A percentile compares a stretch with the other conserved stretches of the same genome.
Conservation (phyloP, 2,113 vertebrate genomes). For the Anhinga anhinga region DNA sequence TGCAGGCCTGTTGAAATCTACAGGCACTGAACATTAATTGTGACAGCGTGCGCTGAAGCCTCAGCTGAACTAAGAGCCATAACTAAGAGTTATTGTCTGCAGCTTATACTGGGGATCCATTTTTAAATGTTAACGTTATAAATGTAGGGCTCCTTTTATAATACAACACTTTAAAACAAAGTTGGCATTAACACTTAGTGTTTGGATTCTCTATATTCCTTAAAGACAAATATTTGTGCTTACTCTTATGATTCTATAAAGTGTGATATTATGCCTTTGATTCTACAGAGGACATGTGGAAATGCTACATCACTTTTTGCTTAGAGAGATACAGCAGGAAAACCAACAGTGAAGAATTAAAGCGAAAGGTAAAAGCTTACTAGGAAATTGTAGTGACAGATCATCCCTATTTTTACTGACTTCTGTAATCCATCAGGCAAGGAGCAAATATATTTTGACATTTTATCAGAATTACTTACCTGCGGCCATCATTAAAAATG, state of each 20-base stretch:
- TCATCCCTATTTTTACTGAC: not conserved
- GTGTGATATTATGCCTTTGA: not conserved
- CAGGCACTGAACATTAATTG: not conserved
- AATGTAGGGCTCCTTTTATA: not conserved
- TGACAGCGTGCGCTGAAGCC: not conserved
- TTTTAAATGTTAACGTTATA: not conserved
- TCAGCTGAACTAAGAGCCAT: not conserved
- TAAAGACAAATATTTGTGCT: not conserved
- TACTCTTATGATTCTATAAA: not conserved
- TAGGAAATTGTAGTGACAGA: not conserved
- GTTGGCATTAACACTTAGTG: not conserved
- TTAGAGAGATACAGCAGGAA: slow-evolving; percentile 87
- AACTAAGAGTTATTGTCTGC: not conserved
- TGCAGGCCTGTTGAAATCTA: not conserved
- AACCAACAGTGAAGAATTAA: slow-evolving; percentile 84
- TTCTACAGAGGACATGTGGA: slow-evolving; percentile 89
- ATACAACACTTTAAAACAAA: not conserved
- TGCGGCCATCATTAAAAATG: not conserved
- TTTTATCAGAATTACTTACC: not conserved
- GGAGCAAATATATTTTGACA: not conserved
- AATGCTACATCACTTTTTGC: slow-evolving; percentile 86
- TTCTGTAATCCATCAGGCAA: not conserved
- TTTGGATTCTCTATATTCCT: not conserved
- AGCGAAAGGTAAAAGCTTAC: slow-evolving; percentile 77
- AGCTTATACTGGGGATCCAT: not conserved